Percentiles rank a stretch among this genome's conserved stretches.
phyloP scores from a whole-genome alignment of 2,888 invertebrate genomes.

The Limenitis camilla region DNA sequence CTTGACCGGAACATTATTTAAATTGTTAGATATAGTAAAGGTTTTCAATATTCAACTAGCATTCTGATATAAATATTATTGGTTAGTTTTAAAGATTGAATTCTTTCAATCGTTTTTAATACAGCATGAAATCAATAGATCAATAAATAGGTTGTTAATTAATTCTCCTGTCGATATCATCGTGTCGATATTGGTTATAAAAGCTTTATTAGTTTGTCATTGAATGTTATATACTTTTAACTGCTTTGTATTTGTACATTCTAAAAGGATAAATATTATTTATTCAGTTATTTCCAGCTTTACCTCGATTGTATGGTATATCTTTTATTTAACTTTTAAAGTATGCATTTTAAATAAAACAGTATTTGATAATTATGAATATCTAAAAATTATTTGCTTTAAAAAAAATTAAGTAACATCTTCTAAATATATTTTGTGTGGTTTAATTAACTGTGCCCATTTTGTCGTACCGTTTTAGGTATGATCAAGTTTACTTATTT shows the following conservation, averaged over 20 bases:
- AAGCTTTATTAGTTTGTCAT: slow-evolving; percentile 20
- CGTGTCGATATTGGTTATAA: slow-evolving; percentile 8
- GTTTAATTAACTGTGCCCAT: too few relatives aligned
- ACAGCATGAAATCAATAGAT: neutral
- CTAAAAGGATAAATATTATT: neutral
- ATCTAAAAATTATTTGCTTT: too few relatives aligned
- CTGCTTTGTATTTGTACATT: neutral
- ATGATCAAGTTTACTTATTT: slow-evolving; percentile 53
- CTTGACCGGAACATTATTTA: neutral
- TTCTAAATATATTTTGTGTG: too few relatives aligned
- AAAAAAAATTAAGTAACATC: too few relatives aligned
- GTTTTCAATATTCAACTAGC: neutral
- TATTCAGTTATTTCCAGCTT: too few relatives aligned
- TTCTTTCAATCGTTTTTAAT: neutral
- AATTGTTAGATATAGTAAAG: neutral
- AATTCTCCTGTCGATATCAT: slow-evolving; percentile 2
- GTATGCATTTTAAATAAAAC: too few relatives aligned
- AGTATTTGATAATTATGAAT: too few relatives aligned
- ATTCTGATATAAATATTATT: neutral
- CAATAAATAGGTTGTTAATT: slow-evolving; percentile 1
- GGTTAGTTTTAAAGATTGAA: neutral
- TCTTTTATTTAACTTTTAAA: too few relatives aligned
- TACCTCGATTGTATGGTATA: too few relatives aligned
- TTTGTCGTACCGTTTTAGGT: slow-evolving; percentile 47
- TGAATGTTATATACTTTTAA: slow-evolving; percentile 11